Evolutionary conservation across 2,797 vertebrate genomes (phyloP), one percentile per base, ranked within the genome.

Genomic region (Hipposideros larvatus): DNA sequence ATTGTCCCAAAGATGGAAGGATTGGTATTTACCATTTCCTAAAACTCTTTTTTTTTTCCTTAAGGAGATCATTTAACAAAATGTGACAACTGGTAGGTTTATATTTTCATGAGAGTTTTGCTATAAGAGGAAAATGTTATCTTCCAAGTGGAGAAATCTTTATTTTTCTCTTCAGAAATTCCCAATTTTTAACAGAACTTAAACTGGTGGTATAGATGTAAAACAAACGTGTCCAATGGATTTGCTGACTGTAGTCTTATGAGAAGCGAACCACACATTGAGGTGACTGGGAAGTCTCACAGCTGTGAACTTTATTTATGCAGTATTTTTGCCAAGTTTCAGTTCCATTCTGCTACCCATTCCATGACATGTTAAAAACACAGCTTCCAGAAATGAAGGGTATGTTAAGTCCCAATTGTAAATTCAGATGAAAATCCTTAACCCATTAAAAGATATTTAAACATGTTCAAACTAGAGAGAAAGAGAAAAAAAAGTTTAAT

Each of bases 31-130:
- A 84, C 6, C 10, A 3, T 80, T 91, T 73, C 78, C 48, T 83
- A 73, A 93, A 75, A 46, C 28, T 55, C 28, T 55, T 37, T 84
- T 84, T 92, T 89, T 75, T 86, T 90, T 88, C 34, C 55, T 88
- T 73, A 46, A 89, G 31, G 57, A 86, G 22, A 57, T 70, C 31
- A 14, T 80, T 80, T 65, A 77, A 88, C 48, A 55, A 92, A 92
- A 88, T 79, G 46, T 78, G 61, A 73, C 31, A 80, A 57, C 11
- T 55, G n/a, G 21, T 87, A 37, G 63, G 68, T 84, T 75, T 31
- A 5, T 83, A 71, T 75, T 59, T 95, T 95, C 51, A 71, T 34
- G 22, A 11, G 55, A 78, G 19, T 91, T 97, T 88, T 41, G 10
- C 57, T 91, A 8, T n/a, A 82, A 82, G 59, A 71, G 26, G 51